Evolutionary conservation across 2,797 vertebrate species (phyloP), one percentile per base, ranked within the genome.

Genomic region (Sylvilagus floridanus): DNA sequence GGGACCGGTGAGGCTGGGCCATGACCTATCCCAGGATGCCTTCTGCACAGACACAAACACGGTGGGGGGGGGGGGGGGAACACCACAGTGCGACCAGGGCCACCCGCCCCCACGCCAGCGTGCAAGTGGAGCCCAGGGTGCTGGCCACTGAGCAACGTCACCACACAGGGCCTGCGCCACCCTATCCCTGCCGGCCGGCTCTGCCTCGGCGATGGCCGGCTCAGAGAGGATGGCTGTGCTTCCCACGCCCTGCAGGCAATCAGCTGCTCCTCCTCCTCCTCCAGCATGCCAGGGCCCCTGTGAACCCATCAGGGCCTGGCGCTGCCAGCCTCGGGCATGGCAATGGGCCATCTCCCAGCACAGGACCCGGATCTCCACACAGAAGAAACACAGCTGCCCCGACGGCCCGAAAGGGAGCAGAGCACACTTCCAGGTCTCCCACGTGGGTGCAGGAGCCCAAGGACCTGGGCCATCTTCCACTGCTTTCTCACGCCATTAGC

Each of bases 61-160:
- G 0, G 5, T 17, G n/a, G n/a, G n/a, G 35, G 37, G 65, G 26
- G 1, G 30, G 12, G 32, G 4, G 5, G 3, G 22, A 1, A 5
- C 66, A 47, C 71, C 68, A 57, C 14, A 57, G 6, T 57, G 54
- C 54, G 4, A 57, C 14, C 54, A 4, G 54, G 14, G 19, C 54
- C 54, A 57, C 14, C 35, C 0, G 11, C n/a, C 42, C 83, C 50
- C 16, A 24, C 7, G 32, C 47, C 30, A 63, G 83, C 71, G n/a
- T 5, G 30, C 50, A 24, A 30, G 57, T 4, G 16, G 77, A 42
- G 30, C 26, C 86, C 26, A 1, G n/a, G 72, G 72, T 21, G 30
- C 11, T n/a, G 2, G n/a, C 72, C 32, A 19, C 12, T 7, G 35
- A 60, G 30, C 42, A 11, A 42, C 42, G 52, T 47, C 13, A 7